Evolutionary conservation across 2,797 vertebrate species (phyloP).

Genomic region (Lacerta viridis): DNA sequence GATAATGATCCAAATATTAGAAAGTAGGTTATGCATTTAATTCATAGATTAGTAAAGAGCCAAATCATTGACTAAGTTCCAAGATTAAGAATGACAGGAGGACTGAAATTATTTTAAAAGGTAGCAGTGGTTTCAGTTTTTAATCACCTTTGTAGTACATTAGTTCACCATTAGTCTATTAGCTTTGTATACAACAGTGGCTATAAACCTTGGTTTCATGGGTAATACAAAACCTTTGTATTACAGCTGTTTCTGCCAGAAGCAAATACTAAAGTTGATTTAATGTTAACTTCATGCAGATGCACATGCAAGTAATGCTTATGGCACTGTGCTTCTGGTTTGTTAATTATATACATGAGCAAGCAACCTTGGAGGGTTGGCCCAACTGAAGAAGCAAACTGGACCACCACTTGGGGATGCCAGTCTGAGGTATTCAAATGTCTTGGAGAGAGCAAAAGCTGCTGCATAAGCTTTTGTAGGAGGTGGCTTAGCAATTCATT

Average conservation of each 20-base stretch:
- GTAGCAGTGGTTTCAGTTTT: neutral
- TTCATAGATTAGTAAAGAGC: conserved; percentile 36
- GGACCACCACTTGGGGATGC: neutral
- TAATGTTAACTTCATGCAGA: neutral
- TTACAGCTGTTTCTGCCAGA: neutral
- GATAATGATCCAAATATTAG: conserved; percentile 31
- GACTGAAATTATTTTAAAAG: neutral
- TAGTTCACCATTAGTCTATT: neutral
- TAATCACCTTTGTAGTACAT: neutral
- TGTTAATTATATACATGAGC: neutral
- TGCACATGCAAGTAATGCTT: neutral
- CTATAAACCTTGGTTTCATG: neutral
- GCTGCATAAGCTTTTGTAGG: neutral
- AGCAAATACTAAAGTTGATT: neutral
- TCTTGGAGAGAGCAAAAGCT: neutral
- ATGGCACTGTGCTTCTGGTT: neutral
- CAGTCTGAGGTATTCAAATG: neutral
- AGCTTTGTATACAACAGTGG: neutral
- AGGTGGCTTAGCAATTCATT: neutral
- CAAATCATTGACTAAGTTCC: conserved; percentile 30
- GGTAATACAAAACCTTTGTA: neutral
- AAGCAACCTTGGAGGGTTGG: no score
- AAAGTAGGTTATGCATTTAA: conserved; percentile 45
- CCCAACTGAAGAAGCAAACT: neutral
- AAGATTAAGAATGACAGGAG: conserved; percentile 38